Evolutionary conservation across 2,888 invertebrate species (phyloP).

Genomic region (Phaedon cochleariae): DNA sequence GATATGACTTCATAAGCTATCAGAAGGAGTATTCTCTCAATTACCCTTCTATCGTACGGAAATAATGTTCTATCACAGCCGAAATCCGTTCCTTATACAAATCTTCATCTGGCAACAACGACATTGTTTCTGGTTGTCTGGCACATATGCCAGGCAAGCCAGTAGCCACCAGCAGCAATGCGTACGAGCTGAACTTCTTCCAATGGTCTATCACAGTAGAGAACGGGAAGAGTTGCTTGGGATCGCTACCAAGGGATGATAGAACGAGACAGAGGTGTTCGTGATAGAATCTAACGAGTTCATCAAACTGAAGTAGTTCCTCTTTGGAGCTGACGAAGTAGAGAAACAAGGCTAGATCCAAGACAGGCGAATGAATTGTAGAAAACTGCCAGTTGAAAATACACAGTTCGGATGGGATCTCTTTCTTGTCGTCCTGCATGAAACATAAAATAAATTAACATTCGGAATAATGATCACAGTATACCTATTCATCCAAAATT

Average conservation of each 20-base stretch:
- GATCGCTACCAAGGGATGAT: not conserved
- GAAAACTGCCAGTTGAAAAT: slow-evolving; percentile 22
- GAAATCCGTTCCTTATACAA: not conserved
- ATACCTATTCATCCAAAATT: no score
- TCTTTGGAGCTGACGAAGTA: slow-evolving; percentile 20
- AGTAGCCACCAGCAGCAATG: slow-evolving; percentile 15
- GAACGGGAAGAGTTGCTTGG: slow-evolving; percentile 18
- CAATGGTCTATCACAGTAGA: slow-evolving; percentile 16
- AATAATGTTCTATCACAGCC: slow-evolving; percentile 5
- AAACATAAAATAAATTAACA: not conserved
- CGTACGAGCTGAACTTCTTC: slow-evolving; percentile 6
- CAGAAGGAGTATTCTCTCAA: no score
- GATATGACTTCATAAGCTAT: no score
- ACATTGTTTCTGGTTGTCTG: not conserved
- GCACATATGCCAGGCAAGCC: slow-evolving; percentile 12
- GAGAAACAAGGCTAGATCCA: slow-evolving; percentile 20
- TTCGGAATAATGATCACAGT: not conserved
- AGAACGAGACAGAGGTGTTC: slow-evolving; percentile 1
- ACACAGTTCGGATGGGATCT: not conserved
- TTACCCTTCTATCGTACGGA: no score
- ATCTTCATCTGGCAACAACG: not conserved
- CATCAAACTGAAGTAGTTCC: slow-evolving; percentile 9
- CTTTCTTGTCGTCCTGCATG: slow-evolving; percentile 14
- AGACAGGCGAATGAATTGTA: slow-evolving; percentile 21
- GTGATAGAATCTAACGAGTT: slow-evolving; percentile 22